Base-by-base conservation (phyloP, 2,113 vertebrate genomes). In the Epinephelus fuscoguttatus region DNA sequence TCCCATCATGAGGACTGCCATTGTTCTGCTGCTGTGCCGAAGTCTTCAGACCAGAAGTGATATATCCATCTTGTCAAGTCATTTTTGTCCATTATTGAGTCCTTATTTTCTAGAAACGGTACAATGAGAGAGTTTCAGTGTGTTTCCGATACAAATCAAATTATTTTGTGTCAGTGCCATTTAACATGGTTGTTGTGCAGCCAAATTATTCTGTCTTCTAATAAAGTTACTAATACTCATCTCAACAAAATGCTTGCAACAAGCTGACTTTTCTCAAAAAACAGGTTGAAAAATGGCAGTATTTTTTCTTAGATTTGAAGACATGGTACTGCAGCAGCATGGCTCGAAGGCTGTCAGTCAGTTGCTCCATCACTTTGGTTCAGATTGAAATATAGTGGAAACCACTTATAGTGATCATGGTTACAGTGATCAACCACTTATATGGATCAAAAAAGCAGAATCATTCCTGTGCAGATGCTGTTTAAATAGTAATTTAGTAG, bases 1-100 rank as follows among this genome's bases (percentile, higher is more conserved):
- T 88, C 52, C 62, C 60, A 74, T 88, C 56, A 13, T 10, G 37
- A 73, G 40, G 55, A 47, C 61, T 80, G 69, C 61, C 64, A 62
- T 52, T 80, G 52, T 57, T 70, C 73, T 59, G 33, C 33, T 63
- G n/a, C 42, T n/a, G 45, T 42, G 61, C 74, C 50, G 30, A 45
- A 21, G 49, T n/a, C 59, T 67, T 70, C 21, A 49, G 7, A 59
- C 14, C 52, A 75, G 6, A 63, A 49, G 47, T 40, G 33, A 50
- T 23, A 64, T 72, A 69, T 60, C 42, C 17, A 45, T 62, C 45
- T 23, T 49, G 23, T 33, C 45, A 53, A 66, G 5, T 60, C 3
- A 30, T 37, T 18, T 70, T 37, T 49, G 37, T 63, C 9, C 17
- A 7, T 37, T 62, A 27, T 68, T 75, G 19, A 71, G 30, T 53